Base-by-base conservation (phyloP, 2,797 vertebrate genomes). In the Lacerta agilis region DNA sequence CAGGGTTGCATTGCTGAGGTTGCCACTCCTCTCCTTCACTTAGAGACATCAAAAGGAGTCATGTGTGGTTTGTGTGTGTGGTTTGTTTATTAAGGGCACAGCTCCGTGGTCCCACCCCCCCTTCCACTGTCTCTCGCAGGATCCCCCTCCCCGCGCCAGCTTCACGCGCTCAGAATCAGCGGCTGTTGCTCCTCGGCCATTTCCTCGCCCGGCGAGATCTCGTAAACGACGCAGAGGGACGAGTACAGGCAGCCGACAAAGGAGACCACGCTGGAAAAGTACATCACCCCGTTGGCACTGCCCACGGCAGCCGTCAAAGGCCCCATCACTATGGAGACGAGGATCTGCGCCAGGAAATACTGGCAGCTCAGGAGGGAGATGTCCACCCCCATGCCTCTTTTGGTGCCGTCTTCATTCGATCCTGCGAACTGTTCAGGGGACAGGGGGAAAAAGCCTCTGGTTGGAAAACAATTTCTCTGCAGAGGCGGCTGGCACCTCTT, bases 361-460 rank as follows among this genome's bases (percentile, higher is more conserved):
- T 99, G 99, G 95, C 99, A 99, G 97, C 99, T 99, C 92, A 99
- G 98, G 90, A 99, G 96, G 64, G 99, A 99, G 97, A 99, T 99
- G 97, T 99, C 99, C 91, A 99, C 97, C 2, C 99, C 99, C 99
- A 99, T 99, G 58, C 99, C 99, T 0, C 99, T 97, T 87, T 97
- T 97, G 0, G 97, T 98, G 88, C 98, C 98, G 1, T 99, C 98
- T 0, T 95, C 97, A 0, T 96, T 96, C 0, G 98, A 98, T 93
- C 98, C 98, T 87, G 98, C 97, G 23, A 99, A 99, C 99, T 99
- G 96, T 49, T 82, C 2, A 38, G 83, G 69, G 82, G 85, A 67
- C 81, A 81, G 81, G 64, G 55, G 72, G 87, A 2, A 27, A 3
- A 76, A 27, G 7, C 5, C 38, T 10, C 38, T 13, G 33, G 0